Conservation (phyloP, 1,140 invertebrate genomes). For the Oncopeltus fasciatus region DNA sequence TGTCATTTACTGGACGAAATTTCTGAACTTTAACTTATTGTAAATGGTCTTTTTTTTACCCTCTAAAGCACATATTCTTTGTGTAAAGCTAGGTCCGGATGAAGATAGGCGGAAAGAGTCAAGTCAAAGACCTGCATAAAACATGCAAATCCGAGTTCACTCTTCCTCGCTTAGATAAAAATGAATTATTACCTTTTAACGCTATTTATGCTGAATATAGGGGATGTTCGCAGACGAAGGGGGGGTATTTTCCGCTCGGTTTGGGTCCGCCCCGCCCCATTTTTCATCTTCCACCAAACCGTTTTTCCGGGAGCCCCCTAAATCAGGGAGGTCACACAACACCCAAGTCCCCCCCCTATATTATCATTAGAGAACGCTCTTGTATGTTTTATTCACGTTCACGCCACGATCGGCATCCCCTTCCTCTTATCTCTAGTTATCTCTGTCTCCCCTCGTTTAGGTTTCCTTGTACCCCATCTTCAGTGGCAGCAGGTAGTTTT, state of each 20-base stretch:
- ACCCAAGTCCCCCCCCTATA: neutral
- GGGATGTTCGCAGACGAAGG: neutral
- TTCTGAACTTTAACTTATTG: too few relatives aligned
- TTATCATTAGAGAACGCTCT: neutral
- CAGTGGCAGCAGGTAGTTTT: too few relatives aligned
- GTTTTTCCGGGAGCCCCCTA: neutral
- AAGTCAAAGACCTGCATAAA: neutral
- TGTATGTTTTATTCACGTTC: conserved; percentile 1
- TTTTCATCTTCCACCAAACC: neutral
- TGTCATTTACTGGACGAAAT: too few relatives aligned
- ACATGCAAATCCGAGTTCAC: neutral
- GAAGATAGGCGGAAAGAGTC: too few relatives aligned
- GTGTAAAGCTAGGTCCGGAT: too few relatives aligned
- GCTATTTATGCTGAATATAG: neutral
- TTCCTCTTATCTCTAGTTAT: neutral
- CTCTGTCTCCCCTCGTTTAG: neutral
- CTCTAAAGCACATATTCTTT: too few relatives aligned
- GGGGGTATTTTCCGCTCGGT: neutral
- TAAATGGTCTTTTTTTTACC: too few relatives aligned
- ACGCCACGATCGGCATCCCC: neutral
- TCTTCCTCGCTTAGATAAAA: neutral
- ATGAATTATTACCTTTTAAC: conserved; percentile 1
- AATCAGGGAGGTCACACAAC: neutral
- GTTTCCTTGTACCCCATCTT: too few relatives aligned
- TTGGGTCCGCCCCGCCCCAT: neutral